phyloP scores from a whole-genome alignment of 2,888 invertebrate genomes.

The Dascillus cervinus region DNA sequence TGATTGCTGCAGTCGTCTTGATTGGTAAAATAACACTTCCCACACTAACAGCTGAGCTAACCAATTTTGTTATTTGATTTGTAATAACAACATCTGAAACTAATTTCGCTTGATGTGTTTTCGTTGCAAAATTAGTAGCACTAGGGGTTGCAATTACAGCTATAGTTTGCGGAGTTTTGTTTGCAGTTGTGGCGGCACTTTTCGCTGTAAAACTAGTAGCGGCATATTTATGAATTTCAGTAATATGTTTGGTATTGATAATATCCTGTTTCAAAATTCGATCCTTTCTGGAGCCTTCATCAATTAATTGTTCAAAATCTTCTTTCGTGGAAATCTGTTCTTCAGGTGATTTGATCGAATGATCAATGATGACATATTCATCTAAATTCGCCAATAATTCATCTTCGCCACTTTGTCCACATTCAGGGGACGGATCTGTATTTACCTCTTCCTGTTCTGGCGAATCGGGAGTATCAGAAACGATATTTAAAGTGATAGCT shows the following conservation, averaged over 20 bases:
- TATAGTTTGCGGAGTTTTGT: conserved; percentile 10
- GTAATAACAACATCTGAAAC: conserved; percentile 27
- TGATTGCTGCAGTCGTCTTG: conserved; percentile 35
- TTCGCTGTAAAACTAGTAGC: conserved; percentile 27
- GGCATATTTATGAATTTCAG: conserved; percentile 38
- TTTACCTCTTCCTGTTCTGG: conserved; percentile 47
- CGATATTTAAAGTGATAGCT: conserved; percentile 26
- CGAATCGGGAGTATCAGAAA: conserved; percentile 47
- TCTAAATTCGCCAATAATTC: conserved; percentile 41
- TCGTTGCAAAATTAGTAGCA: conserved; percentile 1
- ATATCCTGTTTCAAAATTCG: conserved; percentile 34
- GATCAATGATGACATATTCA: conserved; percentile 57
- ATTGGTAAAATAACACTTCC: conserved; percentile 33
- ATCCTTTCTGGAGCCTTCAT: conserved; percentile 53
- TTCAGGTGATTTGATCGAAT: conserved; percentile 53
- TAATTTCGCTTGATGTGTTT: conserved; percentile 17
- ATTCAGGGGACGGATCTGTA: conserved; percentile 41
- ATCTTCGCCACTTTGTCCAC: conserved; percentile 37
- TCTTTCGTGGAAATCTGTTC: conserved; percentile 58
- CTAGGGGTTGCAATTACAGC: conserved; percentile 17
- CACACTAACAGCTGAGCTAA: conserved; percentile 24
- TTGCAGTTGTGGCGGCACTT: conserved; percentile 13
- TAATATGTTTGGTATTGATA: conserved; percentile 31
- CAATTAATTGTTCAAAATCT: conserved; percentile 59
- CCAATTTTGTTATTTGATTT: conserved; percentile 31